Conservation (phyloP, 2,113 vertebrate species). For the Cololabis saira region DNA sequence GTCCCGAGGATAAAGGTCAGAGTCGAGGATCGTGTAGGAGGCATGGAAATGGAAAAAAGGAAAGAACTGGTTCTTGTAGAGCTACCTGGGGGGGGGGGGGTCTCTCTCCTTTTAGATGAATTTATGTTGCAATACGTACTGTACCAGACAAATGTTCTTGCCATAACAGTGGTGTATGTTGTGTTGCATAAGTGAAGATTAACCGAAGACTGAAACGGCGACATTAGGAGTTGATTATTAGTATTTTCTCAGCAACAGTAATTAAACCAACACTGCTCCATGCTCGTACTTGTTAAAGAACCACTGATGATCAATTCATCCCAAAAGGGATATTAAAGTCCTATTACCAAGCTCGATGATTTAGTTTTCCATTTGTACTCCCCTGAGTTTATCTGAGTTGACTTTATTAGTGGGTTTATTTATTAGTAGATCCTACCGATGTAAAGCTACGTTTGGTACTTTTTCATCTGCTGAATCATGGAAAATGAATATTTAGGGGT, state of each 20-base stretch:
- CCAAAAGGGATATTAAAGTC: not conserved
- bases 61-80: no score
- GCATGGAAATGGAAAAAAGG: no score
- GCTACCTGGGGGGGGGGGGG: no score
- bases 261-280: not conserved
- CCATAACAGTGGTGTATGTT: not conserved
- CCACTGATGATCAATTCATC: not conserved
- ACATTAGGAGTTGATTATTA: not conserved
- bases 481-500: not conserved
- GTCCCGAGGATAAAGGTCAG: no score
- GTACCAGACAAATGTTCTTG: no score
- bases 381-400: not conserved
- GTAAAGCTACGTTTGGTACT: conserved; percentile 1
- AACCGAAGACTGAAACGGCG: not conserved
- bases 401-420: conserved; percentile 11
- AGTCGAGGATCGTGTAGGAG: no score
- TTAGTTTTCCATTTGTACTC: not conserved
- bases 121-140: no score
- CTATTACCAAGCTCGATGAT: conserved; percentile 3
- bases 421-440: not conserved
- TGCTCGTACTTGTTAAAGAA: not conserved
- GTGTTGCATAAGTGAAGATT: not conserved
- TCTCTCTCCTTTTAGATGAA: no score
- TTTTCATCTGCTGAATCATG: not conserved
- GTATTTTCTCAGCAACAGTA: no score